phyloP scores from a whole-genome alignment of 2,113 vertebrate genomes.

The Psammodynastes pulverulentus region DNA sequence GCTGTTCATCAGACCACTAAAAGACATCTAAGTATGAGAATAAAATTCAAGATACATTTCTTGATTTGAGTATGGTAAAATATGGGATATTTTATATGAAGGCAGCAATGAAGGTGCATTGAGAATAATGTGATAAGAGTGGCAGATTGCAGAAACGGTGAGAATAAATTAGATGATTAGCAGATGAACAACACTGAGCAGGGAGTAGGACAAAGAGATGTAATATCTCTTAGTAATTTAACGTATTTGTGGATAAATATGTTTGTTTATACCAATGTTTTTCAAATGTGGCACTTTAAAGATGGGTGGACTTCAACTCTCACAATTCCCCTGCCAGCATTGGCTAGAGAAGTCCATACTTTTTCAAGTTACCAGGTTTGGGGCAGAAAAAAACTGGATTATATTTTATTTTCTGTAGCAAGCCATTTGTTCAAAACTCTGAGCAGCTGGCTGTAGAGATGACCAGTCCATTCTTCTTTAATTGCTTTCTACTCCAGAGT shows the following conservation, averaged over 20 bases:
- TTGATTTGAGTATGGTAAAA: not conserved
- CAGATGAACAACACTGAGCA: not conserved
- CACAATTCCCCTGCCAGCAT: not conserved
- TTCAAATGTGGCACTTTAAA: not conserved
- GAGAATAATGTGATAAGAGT: not conserved
- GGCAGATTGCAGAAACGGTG: not conserved
- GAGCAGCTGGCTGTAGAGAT: not conserved
- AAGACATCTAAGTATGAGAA: not conserved
- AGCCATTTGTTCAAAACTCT: not conserved
- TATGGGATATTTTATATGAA: not conserved
- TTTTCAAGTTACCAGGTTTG: not conserved
- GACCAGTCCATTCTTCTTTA: not conserved
- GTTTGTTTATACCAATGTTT: not conserved
- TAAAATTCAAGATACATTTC: not conserved
- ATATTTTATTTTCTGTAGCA: not conserved
- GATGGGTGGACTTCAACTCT: not conserved
- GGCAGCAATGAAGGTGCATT: not conserved
- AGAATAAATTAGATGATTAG: not conserved
- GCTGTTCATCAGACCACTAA: not conserved
- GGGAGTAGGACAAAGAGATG: not conserved
- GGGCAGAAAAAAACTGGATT: not conserved
- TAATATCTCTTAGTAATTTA: not conserved
- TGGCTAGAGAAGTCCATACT: not conserved
- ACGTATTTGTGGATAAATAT: not conserved
- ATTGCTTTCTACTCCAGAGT: not conserved